phyloP scores from a whole-genome alignment of 2,888 invertebrate genomes.

The Sinodicranocentrus sp. region DNA sequence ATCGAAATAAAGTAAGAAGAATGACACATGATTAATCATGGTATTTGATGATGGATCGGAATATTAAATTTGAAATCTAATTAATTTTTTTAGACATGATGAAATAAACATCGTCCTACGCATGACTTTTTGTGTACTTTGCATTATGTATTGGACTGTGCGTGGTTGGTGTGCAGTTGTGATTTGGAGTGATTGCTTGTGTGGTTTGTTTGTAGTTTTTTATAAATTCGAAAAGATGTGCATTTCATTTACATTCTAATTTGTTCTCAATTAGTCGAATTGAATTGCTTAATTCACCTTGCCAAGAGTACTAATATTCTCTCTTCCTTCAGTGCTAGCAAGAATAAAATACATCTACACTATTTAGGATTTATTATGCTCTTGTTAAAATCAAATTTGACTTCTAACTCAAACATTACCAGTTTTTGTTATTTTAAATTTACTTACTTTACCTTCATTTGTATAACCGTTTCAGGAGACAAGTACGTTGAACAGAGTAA shows the following conservation, averaged over 20 bases:
- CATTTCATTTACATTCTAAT: conserved; percentile 33
- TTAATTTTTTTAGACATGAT: conserved; percentile 43
- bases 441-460: too few species aligned
- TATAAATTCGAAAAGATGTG: background rate
- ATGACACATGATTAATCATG: conserved; percentile 65
- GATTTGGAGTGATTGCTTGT: background rate
- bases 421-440: too few species aligned
- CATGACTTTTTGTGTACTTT: background rate
- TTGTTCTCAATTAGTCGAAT: background rate
- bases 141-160: background rate
- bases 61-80: conserved; percentile 56
- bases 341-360: too few species aligned
- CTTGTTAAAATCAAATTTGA: too few species aligned
- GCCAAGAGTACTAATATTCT: too few species aligned
- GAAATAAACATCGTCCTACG: background rate
- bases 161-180: background rate
- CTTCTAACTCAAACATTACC: too few species aligned
- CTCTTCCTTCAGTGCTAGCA: too few species aligned
- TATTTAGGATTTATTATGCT: too few species aligned
- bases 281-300: too few species aligned
- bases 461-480: too few species aligned
- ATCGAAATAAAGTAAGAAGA: conserved; percentile 24
- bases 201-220: conserved; percentile 8
- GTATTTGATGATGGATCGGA: conserved; percentile 52
- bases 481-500: too few species aligned